Percentiles rank a stretch among this genome's conserved stretches.
These are phyloP conservation scores for Sinodicranocentrus sp. DNA, from an alignment of 2,888 invertebrate species.

Conservation along the genomic window DNA sequence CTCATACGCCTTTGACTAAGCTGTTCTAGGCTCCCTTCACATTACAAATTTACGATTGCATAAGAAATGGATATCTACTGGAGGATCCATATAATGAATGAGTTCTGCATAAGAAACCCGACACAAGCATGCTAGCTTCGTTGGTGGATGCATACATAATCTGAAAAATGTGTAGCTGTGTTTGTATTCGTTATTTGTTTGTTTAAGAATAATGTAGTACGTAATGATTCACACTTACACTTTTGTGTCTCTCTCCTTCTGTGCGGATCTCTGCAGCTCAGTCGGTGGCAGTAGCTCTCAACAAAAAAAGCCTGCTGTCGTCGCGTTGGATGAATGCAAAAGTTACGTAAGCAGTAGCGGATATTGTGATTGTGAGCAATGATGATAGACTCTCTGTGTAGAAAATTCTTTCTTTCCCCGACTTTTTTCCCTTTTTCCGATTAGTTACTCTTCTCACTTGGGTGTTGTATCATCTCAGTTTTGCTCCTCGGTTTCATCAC, in stretches of 20 bases:
- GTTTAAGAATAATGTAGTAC: slow-evolving; percentile 24
- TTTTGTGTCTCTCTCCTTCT: not conserved
- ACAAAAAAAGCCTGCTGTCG: not conserved
- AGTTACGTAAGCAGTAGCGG: not conserved
- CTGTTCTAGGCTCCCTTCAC: too few species aligned
- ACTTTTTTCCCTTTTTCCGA: too few species aligned
- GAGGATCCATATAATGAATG: not conserved
- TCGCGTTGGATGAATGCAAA: not conserved
- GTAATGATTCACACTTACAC: slow-evolving; percentile 24
- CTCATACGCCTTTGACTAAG: not conserved
- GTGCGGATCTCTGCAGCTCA: not conserved
- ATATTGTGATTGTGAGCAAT: too few species aligned
- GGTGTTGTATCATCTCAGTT: slow-evolving; percentile 13
- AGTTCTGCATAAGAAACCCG: not conserved
- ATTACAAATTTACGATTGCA: slow-evolving; percentile 5
- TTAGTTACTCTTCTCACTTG: slow-evolving; percentile 1
- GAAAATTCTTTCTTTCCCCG: too few species aligned
- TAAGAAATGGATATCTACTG: too few species aligned
- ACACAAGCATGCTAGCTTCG: too few species aligned
- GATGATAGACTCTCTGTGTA: too few species aligned
- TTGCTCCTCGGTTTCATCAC: slow-evolving; percentile 1
- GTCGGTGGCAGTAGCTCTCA: not conserved
- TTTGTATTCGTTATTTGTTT: slow-evolving; percentile 39
- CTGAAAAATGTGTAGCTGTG: not conserved
- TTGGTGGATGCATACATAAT: too few species aligned